These are phyloP conservation scores for Gorilla gorilla DNA, from an alignment of 2,113 vertebrate species.

Conservation along the genomic window DNA sequence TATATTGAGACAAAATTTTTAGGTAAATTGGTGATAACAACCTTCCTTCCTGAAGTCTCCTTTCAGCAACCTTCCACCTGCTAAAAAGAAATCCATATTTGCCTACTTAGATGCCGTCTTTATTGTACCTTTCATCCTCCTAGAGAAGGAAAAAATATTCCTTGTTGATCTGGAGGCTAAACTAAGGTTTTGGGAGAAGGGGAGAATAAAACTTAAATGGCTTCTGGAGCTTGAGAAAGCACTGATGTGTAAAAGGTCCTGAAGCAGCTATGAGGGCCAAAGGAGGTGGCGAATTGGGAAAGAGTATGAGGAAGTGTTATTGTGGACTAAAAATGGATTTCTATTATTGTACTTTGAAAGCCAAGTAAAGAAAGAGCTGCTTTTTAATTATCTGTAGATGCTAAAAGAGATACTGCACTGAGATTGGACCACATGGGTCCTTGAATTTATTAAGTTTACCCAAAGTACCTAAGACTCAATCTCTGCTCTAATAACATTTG, in stretches of 20 bases:
- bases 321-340: conserved; percentile 27
- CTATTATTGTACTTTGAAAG: background rate
- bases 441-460: conserved; percentile 55
- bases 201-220: background rate
- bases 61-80: background rate
- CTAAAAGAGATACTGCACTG: background rate
- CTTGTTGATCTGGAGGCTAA: background rate
- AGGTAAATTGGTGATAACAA: background rate
- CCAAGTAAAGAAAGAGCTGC: background rate
- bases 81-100: background rate
- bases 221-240: conserved; percentile 47
- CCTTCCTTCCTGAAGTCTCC: background rate
- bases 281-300: background rate
- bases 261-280: conserved; percentile 32
- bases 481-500: conserved; percentile 40
- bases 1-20: background rate
- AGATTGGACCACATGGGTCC: background rate
- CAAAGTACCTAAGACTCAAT: background rate
- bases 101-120: background rate
- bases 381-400: conserved; percentile 30
- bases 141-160: background rate
- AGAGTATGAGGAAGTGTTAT: conserved; percentile 10
- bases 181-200: conserved; percentile 6
- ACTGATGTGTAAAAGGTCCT: conserved; percentile 28
- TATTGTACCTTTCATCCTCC: background rate